Evolutionary conservation across 2,113 vertebrate species (phyloP).

Genomic region (Aphelocoma coerulescens): DNA sequence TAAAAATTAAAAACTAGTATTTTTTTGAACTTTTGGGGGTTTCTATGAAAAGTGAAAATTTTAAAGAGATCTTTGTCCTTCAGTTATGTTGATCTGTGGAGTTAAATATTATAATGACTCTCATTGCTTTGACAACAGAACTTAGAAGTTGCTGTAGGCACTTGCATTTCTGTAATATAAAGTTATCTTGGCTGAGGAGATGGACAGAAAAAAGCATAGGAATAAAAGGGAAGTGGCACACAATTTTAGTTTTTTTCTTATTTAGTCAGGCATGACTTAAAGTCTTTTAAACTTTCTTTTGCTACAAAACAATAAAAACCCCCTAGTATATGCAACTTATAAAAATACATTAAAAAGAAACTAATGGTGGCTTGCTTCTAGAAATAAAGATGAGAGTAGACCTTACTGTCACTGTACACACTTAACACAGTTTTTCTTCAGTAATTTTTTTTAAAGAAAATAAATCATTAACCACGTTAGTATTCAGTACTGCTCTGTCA

Average conservation of each 20-base stretch:
- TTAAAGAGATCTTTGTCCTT: neutral
- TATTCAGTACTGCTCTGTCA: neutral
- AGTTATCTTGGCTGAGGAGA: neutral
- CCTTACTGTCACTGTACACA: neutral
- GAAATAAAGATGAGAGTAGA: neutral
- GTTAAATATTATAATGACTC: neutral
- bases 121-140: neutral
- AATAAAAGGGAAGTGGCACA: neutral
- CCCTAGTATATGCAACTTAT: rapidly evolving
- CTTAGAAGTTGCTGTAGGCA: neutral
- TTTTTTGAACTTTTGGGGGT: rapidly evolving
- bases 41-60: neutral
- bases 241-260: neutral
- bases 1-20: neutral
- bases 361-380: rapidly evolving
- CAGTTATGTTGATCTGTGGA: neutral
- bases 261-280: neutral
- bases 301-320: rapidly evolving
- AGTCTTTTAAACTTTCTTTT: neutral
- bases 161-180: neutral
- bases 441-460: neutral
- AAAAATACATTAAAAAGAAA: neutral
- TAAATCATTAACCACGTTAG: conserved; percentile 36
- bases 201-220: neutral
- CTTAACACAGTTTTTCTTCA: neutral